A percentile compares a stretch with the other conserved stretches of the same genome.
Evolutionary conservation across 2,113 vertebrate species (phyloP).

Genomic region (Bagarius yarrelli): DNA sequence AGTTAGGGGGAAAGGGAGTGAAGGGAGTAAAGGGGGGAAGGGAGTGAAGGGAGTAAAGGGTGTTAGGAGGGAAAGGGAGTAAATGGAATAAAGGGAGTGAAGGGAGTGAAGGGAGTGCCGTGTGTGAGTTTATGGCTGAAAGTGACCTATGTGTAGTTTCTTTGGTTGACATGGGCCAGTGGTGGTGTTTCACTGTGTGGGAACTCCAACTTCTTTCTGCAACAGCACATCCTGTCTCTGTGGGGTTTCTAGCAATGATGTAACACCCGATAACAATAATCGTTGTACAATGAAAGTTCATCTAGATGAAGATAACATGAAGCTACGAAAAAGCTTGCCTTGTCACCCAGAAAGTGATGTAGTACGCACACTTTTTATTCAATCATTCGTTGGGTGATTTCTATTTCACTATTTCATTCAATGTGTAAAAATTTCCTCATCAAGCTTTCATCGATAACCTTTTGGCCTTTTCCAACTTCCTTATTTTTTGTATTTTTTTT

Average conservation of each 20-base stretch:
- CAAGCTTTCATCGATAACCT: neutral
- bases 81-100: too few species aligned
- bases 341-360: neutral
- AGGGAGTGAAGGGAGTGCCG: too few species aligned
- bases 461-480: neutral
- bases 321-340: neutral
- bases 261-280: neutral
- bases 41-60: too few species aligned
- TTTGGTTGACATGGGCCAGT: slow-evolving; percentile 17
- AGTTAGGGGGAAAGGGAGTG: too few species aligned
- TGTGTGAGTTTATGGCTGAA: neutral
- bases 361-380: neutral
- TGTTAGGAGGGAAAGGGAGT: too few species aligned
- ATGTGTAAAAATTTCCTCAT: neutral
- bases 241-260: slow-evolving; percentile 41
- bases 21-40: too few species aligned
- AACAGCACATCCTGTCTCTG: slow-evolving; percentile 22
- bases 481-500: neutral
- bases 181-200: slow-evolving; percentile 9
- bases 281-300: neutral
- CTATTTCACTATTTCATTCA: neutral
- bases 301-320: neutral
- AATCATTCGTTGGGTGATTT: neutral
- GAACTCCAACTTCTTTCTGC: slow-evolving; percentile 48
- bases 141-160: slow-evolving; percentile 1